Evolutionary conservation across 2,113 vertebrate genomes (phyloP).

Genomic region (Anolis sagrei): DNA sequence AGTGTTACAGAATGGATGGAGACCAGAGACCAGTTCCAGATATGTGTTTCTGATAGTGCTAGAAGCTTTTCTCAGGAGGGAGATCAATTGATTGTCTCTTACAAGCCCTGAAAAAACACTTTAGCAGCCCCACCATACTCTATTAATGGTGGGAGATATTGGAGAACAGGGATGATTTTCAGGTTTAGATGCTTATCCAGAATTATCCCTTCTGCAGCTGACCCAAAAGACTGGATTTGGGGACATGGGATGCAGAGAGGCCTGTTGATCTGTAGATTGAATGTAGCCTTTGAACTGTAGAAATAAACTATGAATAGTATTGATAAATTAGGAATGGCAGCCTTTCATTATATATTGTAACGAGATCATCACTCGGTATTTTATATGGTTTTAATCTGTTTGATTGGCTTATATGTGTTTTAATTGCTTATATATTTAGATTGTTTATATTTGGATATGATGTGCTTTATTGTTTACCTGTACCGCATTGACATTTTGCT

Average conservation of each 20-base stretch:
- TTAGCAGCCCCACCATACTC: not conserved
- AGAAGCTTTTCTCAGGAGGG: not conserved
- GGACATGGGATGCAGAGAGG: too few species aligned
- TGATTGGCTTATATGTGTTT: too few species aligned
- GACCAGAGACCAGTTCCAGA: not conserved
- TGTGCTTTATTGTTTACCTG: too few species aligned
- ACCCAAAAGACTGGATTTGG: not conserved
- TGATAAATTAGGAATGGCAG: not conserved
- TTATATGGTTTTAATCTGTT: too few species aligned
- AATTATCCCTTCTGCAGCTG: not conserved
- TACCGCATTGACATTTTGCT: too few species aligned
- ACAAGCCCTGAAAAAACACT: not conserved
- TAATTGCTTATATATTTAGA: too few species aligned
- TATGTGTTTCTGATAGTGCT: not conserved
- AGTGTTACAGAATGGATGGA: not conserved
- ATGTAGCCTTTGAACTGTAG: not conserved
- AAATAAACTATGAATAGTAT: not conserved
- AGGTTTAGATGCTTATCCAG: not conserved
- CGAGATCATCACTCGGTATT: too few species aligned
- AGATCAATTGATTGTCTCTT: not conserved
- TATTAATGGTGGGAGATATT: not conserved
- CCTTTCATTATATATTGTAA: not conserved
- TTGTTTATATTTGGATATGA: too few species aligned
- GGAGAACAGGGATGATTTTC: not conserved
- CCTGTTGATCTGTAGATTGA: not conserved